These are phyloP conservation scores for Elanus axillaris DNA, from an alignment of 2,113 vertebrate genomes.

Conservation along the genomic window DNA sequence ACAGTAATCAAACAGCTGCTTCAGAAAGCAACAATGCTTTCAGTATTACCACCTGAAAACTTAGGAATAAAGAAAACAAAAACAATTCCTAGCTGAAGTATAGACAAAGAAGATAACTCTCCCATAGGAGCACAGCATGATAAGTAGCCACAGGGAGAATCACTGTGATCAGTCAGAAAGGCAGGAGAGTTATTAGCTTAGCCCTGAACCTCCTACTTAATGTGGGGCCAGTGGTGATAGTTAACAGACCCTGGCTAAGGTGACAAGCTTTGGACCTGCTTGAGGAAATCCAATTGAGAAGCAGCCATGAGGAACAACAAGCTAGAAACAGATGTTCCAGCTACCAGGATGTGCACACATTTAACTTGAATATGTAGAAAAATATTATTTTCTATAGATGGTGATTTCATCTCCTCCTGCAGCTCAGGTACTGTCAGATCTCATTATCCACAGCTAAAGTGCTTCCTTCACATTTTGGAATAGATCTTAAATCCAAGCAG, in stretches of 20 bases:
- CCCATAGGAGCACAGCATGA: slow-evolving; percentile 70
- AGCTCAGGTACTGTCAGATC: slow-evolving; percentile 25
- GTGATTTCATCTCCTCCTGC: slow-evolving; percentile 41
- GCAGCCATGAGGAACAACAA: slow-evolving; percentile 98
- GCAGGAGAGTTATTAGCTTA: slow-evolving; percentile 99
- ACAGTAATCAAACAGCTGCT: neutral
- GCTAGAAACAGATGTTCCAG: slow-evolving; percentile 95
- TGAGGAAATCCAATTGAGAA: slow-evolving; percentile 99
- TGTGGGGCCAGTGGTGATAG: slow-evolving; percentile 92
- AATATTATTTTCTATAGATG: slow-evolving; percentile 55
- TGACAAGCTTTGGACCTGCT: slow-evolving; percentile 98
- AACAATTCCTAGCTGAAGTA: slow-evolving; percentile 29
- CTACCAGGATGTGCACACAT: slow-evolving; percentile 74
- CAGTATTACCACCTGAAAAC: neutral
- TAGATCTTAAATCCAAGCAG: slow-evolving; percentile 38
- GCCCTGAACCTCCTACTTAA: slow-evolving; percentile 99
- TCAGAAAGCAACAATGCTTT: neutral
- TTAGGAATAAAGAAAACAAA: slow-evolving; percentile 9
- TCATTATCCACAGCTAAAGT: slow-evolving; percentile 23
- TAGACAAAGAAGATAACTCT: slow-evolving; percentile 67
- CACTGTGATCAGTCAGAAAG: slow-evolving; percentile 87
- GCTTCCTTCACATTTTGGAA: slow-evolving; percentile 38
- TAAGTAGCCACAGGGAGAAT: slow-evolving; percentile 68
- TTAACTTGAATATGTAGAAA: slow-evolving; percentile 72
- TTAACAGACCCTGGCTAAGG: slow-evolving; percentile 97